Evolutionary conservation across 2,888 invertebrate species (phyloP), one percentile per base, ranked within the genome.

Genomic region (Timema podura): DNA sequence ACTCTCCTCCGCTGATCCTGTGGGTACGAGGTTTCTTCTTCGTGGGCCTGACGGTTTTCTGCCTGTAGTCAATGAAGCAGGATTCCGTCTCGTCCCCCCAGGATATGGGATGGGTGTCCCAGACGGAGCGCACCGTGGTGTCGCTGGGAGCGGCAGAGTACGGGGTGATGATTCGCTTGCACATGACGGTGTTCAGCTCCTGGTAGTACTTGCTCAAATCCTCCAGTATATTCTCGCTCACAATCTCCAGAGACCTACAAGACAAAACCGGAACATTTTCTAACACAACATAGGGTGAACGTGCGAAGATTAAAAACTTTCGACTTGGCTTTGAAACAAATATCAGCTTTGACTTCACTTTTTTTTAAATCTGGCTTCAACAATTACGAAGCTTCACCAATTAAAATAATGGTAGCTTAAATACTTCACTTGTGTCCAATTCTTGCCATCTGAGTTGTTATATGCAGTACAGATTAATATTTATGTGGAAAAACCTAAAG

Each of bases 131-230:
- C 54, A 76, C 71, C n/a, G 77, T 77, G 72, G 88, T 88, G 77
- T 90, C 90, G 5, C 79, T 80, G 0, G 87, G 85, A 0, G 88
- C 88, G 64, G 86, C 85, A 30, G 83, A 87, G 77, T 88, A 88
- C 0, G 91, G 90, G 0, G 90, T 90, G n/a, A 91, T 88, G 3
- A 88, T 81, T 65, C 90, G 82, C 46, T 86, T 88, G 5, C 85
- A 81, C 86, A 90, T 82, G 74, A 83, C 81, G 54, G 85, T 81
- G 77, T 88, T 86, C 78, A 86, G 83, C 71, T 85, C 82, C 71
- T 86, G 85, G 77, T 93, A 93, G 79, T 88, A 89, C 6, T 82
- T 81, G 5, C 89, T 87, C 16, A 94, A 83, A 61, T 89, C 88
- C 64, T 85, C 83, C 46, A 93, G 79, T 0, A 89, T 81, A 0